Conservation (phyloP, 2,888 invertebrate species). For the Notodonta dromedarius region DNA sequence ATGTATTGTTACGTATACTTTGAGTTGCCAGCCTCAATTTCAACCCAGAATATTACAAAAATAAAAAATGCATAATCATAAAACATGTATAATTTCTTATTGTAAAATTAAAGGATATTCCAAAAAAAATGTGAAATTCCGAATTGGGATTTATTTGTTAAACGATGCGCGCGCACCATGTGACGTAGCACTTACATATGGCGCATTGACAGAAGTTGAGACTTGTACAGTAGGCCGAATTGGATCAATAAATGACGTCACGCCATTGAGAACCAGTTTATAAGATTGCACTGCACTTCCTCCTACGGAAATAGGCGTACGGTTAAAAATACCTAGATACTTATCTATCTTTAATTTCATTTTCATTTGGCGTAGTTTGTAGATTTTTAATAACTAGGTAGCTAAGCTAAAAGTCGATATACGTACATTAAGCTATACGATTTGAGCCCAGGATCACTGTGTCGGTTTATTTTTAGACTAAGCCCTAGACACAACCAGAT, state of each 20-base stretch:
- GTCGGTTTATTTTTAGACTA: conserved; percentile 5
- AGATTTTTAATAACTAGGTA: no score
- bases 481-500: conserved; percentile 6
- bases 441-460: neutral
- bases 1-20: conserved; percentile 46
- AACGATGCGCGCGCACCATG: conserved; percentile 52
- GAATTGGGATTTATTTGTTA: conserved; percentile 7
- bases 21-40: conserved; percentile 47
- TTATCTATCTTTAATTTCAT: conserved; percentile 12
- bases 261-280: conserved; percentile 61
- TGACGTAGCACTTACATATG: conserved; percentile 43
- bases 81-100: neutral
- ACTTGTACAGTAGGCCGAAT: conserved; percentile 24
- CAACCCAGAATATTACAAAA: neutral
- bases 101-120: neutral
- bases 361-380: conserved; percentile 16
- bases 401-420: no score
- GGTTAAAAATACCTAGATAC: conserved; percentile 33
- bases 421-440: no score
- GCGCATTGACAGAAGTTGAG: conserved; percentile 52
- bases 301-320: conserved; percentile 38
- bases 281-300: conserved; percentile 50
- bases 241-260: conserved; percentile 80
- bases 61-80: conserved; percentile 3
- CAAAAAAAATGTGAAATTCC: neutral